Base-by-base conservation (phyloP, 2,888 invertebrate species). In the Chelonus formosanus region DNA sequence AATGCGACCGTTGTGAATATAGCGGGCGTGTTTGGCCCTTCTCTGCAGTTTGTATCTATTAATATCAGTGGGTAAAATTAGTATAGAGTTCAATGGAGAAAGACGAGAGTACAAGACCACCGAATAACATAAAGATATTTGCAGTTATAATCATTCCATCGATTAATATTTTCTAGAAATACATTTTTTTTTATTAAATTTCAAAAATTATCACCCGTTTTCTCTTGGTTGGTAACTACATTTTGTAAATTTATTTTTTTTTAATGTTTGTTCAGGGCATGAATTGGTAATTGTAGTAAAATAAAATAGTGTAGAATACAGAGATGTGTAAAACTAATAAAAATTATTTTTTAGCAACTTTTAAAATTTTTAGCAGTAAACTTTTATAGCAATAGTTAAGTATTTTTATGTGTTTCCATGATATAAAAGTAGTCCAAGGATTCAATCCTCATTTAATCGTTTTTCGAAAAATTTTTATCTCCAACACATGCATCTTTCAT, bases 1-100 rank as follows among this genome's bases (percentile, higher is more conserved):
- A 40, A 40, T 40, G 6, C 6, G 40, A 40, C 20, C 5, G 40
- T 40, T 40, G 40, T 40, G 40, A 40, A 60, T 52, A 31, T 50
- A 35, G 52, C 50, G 43, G 36, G 52, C 50, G 52, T 36, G 31
- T 35, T 61, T 4, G 67, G 73, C 70, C 73, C 75, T 75, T 75
- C 72, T 75, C 73, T 74, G 68, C 65, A 56, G 34, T 44, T 56
- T 20, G 61, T 48, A 40, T 71, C 81, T 81, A 81, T 81, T 81
- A 81, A 81, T 81, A 81, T 75, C 77, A 71, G 70, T 69, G 74
- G 75, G 75, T 82, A 81, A 81, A 81, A 82, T 81, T 81, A 81
- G 40, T 40, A 40, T 40, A 40, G 79, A 76, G 73, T 78, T 80
- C 75, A 80, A 80, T 81, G 79, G 77, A 78, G 76, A 78, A 66